Evolutionary conservation across 2,113 vertebrate species (phyloP).

Genomic region (Petaurus breviceps): DNA sequence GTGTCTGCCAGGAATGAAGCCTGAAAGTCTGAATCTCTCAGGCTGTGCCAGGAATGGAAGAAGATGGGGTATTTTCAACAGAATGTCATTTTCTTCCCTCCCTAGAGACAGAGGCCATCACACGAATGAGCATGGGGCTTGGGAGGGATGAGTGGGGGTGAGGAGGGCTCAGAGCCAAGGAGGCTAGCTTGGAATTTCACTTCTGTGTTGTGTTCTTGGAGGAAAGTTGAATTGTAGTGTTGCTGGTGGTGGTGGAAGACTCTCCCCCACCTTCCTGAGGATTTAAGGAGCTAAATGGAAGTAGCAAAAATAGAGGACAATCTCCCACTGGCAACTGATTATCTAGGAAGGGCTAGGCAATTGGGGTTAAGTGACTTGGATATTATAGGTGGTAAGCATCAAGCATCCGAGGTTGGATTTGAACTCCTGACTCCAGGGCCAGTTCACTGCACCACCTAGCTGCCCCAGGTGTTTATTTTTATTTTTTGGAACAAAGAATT

Average conservation of each 20-base stretch:
- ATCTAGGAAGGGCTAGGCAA: not conserved
- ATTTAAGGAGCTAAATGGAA: not conserved
- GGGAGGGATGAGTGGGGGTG: not conserved
- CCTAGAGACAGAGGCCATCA: not conserved
- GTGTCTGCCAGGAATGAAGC: not conserved
- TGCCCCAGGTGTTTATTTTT: not conserved
- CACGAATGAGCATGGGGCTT: not conserved
- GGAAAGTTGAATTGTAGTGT: not conserved
- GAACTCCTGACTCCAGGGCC: no score
- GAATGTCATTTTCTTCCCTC: not conserved
- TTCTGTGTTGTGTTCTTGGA: not conserved
- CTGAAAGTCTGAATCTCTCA: not conserved
- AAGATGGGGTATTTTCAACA: not conserved
- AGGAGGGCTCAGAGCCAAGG: not conserved
- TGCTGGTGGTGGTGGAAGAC: not conserved
- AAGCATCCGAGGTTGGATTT: no score
- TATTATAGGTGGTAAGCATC: no score
- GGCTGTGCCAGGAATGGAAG: not conserved
- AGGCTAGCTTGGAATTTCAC: not conserved
- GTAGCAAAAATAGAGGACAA: not conserved
- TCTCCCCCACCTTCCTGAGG: no score
- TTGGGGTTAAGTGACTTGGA: no score
- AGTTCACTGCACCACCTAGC: no score
- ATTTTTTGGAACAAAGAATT: not conserved
- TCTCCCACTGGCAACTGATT: not conserved